Evolutionary conservation across 1,140 invertebrate genomes (phyloP).

Genomic region (Psix sp.): DNA sequence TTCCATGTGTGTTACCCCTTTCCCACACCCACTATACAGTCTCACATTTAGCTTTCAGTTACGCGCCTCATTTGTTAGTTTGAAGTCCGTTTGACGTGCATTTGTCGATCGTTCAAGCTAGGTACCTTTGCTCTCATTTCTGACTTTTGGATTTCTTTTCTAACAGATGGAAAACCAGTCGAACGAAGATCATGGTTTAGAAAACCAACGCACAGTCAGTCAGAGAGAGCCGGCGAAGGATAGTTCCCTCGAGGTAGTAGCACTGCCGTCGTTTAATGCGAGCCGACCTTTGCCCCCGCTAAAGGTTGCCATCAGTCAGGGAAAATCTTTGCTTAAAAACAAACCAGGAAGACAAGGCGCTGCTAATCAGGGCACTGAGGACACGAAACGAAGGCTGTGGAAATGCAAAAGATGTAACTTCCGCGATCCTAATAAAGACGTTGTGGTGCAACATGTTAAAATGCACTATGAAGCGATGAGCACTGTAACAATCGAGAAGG

Average conservation of each 20-base stretch:
- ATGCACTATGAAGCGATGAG: conserved; percentile 77
- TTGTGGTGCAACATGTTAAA: conserved; percentile 82
- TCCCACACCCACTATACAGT: background rate
- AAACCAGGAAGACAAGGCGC: conserved; percentile 50
- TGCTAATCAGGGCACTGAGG: conserved; percentile 53
- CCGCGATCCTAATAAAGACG: conserved; percentile 82
- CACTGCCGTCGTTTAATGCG: conserved; percentile 5
- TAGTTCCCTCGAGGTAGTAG: conserved; percentile 24
- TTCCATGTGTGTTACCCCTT: background rate
- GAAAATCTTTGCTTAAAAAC: conserved; percentile 69
- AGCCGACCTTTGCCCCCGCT: conserved; percentile 66
- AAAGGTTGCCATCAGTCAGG: conserved; percentile 62
- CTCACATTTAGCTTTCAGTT: conserved; percentile 23
- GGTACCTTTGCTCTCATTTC: background rate
- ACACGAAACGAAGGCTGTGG: conserved; percentile 81
- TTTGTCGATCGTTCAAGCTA: background rate
- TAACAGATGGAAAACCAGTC: conserved; percentile 63
- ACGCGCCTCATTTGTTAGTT: conserved; percentile 15
- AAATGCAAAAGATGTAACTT: conserved; percentile 92
- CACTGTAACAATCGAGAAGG: conserved; percentile 49
- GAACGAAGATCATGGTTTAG: conserved; percentile 63
- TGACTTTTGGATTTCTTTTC: conserved; percentile 9
- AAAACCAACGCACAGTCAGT: conserved; percentile 58
- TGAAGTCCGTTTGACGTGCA: background rate
- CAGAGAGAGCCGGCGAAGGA: conserved; percentile 60